These are phyloP conservation scores for Stictocephala bisonia DNA, from an alignment of 2,888 invertebrate species.

Conservation along the genomic window DNA sequence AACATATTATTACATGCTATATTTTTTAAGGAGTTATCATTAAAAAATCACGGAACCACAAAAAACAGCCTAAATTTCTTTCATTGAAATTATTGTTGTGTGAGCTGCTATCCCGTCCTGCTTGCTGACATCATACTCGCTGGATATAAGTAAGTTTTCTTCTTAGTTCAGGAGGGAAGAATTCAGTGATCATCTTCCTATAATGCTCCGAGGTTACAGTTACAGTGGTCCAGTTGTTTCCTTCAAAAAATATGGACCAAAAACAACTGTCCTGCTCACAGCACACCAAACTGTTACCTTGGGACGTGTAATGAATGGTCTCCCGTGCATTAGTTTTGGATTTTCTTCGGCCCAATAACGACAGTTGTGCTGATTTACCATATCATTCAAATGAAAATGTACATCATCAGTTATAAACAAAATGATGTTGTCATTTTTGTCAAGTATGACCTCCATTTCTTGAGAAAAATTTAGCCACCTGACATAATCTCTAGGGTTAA, in stretches of 20 bases:
- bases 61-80: background rate
- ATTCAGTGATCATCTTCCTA: background rate
- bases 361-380: too few relatives aligned
- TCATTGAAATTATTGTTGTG: background rate
- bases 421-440: too few relatives aligned
- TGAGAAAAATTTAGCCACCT: too few relatives aligned
- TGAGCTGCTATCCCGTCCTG: background rate
- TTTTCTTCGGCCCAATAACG: too few relatives aligned
- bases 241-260: slow-evolving; percentile 4
- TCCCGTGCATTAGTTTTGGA: background rate
- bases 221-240: slow-evolving; percentile 10
- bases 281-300: too few relatives aligned
- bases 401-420: background rate
- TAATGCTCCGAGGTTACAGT: too few relatives aligned
- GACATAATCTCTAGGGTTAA: background rate
- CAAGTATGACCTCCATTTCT: background rate
- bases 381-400: too few relatives aligned
- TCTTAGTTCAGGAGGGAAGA: background rate
- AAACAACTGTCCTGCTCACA: slow-evolving; percentile 3
- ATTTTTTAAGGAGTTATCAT: too few relatives aligned
- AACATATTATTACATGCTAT: too few relatives aligned
- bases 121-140: background rate
- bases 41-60: too few relatives aligned
- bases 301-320: background rate
- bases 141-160: slow-evolving; percentile 3